Evolutionary conservation across 2,113 vertebrate species (phyloP), one percentile per base, ranked within the genome.

Genomic region (Tetrax tetrax): DNA sequence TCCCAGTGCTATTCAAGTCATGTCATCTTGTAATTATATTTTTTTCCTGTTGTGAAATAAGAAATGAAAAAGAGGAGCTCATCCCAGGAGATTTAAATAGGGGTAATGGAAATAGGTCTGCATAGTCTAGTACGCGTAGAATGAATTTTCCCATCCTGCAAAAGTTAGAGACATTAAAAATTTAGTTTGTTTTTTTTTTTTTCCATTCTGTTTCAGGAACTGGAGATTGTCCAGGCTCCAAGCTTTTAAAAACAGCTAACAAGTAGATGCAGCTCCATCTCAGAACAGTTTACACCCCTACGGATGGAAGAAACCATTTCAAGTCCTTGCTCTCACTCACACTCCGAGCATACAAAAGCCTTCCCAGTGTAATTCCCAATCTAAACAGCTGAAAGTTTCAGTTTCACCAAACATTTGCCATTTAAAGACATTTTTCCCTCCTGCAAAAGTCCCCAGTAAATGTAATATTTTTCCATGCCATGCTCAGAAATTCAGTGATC

Each of bases 41-140:
- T 96, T 92, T 96, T 96, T 92, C 96, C 92, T 95, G 91, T 96
- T 96, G 92, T 95, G 96, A 96, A 97, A 92, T 87, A 83, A 87
- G 90, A 97, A 83, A 95, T 97, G 90, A 96, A 95, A 97, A 96
- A 96, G 96, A 95, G 41, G 23, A 89, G 57, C 89, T 92, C 83
- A 90, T 94, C 87, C 63, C 94, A 95, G 50, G 71, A 91, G 81
- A 96, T 96, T 95, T 91, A 96, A 96, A 96, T 95, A 60, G 33
- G 48, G 45, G 41, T 57, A 89, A 95, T 95, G 72, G 77, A 94
- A 92, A 91, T 81, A 92, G 61, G 21, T 95, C 91, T 96, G 87
- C 94, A 96, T 95, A 96, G 65, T 84, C 76, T 75, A 95, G 61
- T 96, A 85, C 50, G 70, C 90, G 66, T 24, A 91, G 63, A 94